Evolutionary conservation across 1,140 invertebrate genomes (phyloP), one percentile per base, ranked within the genome.

Genomic region (Hylyphantes graminicola): DNA sequence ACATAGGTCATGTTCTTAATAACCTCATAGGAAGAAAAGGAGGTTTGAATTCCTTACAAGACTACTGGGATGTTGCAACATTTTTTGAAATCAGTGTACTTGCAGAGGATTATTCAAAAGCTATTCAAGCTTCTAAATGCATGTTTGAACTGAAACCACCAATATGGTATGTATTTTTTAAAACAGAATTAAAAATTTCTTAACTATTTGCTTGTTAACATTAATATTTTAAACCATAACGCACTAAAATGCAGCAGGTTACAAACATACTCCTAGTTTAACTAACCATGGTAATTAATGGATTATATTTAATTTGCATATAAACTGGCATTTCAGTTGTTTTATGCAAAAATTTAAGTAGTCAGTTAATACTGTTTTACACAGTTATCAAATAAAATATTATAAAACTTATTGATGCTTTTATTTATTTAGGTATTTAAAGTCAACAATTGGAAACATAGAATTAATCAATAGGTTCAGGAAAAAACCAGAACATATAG

Each of bases 31-130:
- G 98, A 0, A 96, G 97, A 88, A 99, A 99, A 90, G 98, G 98
- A 21, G 97, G 96, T 89, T 90, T 99, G 17, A 93, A 94, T 0
- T 96, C 95, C 19, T 90, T 99, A 4, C 95, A 95, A 87, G 98
- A 99, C 88, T 99, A 99, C 89, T 99, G 98, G 98, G 97, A 98
- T 91, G 97, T 99, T 9, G 98, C 98, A 0, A 99, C 98, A 1
- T 99, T 99, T 91, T 99, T 99, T 90, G 98, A 99, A 90, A 99
- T 99, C 79, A 97, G 96, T 77, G 98, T 99, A 0, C 90, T 99
- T 15, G 97, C 97, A 15, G 96, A 99, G 90, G 96, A 99, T 90
- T 99, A 98, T 90, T 92, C 94, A 6, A 99, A 99, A 90, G 98
- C 98, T 8, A 95, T 97, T 87, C 96, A 99, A 91, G 98, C 98